Conservation (phyloP, 2,113 vertebrate species). For the Monopterus albus region DNA sequence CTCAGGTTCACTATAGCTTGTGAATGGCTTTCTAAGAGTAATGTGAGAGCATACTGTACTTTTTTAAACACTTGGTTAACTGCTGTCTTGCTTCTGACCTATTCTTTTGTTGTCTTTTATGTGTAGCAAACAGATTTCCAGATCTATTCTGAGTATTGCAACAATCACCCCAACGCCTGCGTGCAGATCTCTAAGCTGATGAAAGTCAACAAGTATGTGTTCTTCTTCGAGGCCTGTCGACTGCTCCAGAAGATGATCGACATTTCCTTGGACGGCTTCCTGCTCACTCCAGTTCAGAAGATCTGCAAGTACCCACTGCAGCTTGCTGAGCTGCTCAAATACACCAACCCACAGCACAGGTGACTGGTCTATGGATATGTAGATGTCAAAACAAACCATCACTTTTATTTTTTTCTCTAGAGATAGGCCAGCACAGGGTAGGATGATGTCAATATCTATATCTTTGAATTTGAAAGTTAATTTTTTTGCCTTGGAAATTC, state of each 20-base stretch:
- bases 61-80: too few relatives aligned
- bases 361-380: too few relatives aligned
- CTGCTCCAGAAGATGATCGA: conserved; percentile 97
- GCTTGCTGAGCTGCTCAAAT: conserved; percentile 94
- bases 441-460: too few relatives aligned
- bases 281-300: conserved; percentile 96
- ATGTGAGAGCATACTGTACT: too few relatives aligned
- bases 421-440: neutral
- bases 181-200: conserved; percentile 91
- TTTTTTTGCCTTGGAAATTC: neutral
- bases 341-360: conserved; percentile 96
- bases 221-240: conserved; percentile 97
- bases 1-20: too few relatives aligned
- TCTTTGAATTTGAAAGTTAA: neutral
- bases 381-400: neutral
- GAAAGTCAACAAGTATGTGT: conserved; percentile 94
- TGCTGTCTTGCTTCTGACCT: neutral
- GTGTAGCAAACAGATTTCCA: conserved; percentile 94
- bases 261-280: conserved; percentile 94
- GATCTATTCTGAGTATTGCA: conserved; percentile 98
- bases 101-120: neutral
- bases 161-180: conserved; percentile 96
- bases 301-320: conserved; percentile 98
- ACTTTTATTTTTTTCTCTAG: neutral
- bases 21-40: too few relatives aligned